Base-by-base conservation (phyloP, 2,888 invertebrate species). In the Dryadula phaetusa region DNA sequence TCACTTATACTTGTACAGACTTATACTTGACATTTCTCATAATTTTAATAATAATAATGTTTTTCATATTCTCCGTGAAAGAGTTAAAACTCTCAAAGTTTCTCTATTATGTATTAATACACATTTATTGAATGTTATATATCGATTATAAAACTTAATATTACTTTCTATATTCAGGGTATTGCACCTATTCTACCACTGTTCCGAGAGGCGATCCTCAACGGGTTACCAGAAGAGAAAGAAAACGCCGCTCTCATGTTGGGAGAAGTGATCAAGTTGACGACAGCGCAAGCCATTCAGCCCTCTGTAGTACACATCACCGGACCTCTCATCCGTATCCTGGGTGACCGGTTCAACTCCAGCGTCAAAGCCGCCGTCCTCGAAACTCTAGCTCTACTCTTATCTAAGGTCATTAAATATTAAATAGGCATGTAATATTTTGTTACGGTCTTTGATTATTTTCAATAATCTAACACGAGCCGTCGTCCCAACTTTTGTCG, bases 291-390 rank as follows among this genome's bases (percentile, higher is more conserved):
- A 62, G 98, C 99, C 5, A 91, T 99, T 66, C 98, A 98, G 85
- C 97, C 99, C 0, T 99, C 99, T 58, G 99, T 99, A 3, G 97
- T 99, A 70, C 97, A 98, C 84, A 98, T 99, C 78, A 99, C 99
- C 4, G 99, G 99, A 0, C 99, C 99, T 0, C 94, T 99, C 71
- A 99, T 99, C 90, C 95, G 99, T 79, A 99, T 99, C 84, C 94
- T 99, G 62, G 99, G 99, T 10, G 98, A 99, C 87, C 94, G 99
- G 70, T 99, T 99, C 88, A 97, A 96, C 79, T 95, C 97, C 79
- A 97, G 96, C 78, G 98, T 99, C 0, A 99, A 99, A 88, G 98
- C 98, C 0, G 98, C 99, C 34, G 98, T 99, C 37, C 92, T 99
- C 28, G 98, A 99, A 85, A 98, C 99, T 0, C 93, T 99, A 25